These are phyloP conservation scores for Axinella damicornis DNA, from an alignment of 37 sponge, comb jelly and placozoan genomes.

Conservation along the genomic window DNA sequence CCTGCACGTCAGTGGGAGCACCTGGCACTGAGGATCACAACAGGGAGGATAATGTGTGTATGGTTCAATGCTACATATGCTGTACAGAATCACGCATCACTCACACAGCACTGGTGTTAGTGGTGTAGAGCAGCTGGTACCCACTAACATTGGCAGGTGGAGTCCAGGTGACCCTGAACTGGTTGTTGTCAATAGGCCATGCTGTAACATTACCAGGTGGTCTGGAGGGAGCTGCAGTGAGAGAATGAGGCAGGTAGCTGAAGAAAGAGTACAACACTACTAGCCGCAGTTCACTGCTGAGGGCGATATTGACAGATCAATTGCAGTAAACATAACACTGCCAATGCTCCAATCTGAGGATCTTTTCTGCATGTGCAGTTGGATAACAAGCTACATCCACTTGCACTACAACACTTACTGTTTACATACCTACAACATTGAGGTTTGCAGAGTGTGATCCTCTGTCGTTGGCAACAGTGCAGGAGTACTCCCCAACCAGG, in stretches of 20 bases:
- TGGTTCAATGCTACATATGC: too few species aligned
- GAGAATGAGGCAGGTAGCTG: background rate
- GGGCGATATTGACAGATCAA: background rate
- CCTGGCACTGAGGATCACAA: constrained; percentile 15
- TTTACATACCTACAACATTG: background rate
- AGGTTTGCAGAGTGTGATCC: background rate
- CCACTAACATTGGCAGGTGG: background rate
- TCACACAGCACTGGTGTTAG: too few species aligned
- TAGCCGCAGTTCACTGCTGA: too few species aligned
- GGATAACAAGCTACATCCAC: too few species aligned
- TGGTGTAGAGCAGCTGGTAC: background rate
- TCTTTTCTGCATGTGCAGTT: too few species aligned
- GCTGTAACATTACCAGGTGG: background rate
- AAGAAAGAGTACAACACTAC: background rate
- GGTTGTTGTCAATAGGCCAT: background rate
- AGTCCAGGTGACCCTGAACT: background rate
- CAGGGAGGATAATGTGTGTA: background rate
- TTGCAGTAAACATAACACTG: background rate
- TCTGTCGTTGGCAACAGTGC: background rate
- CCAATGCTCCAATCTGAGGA: background rate
- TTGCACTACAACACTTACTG: too few species aligned
- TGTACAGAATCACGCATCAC: too few species aligned
- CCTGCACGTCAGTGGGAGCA: constrained; percentile 17
- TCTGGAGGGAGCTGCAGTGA: background rate
- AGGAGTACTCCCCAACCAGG: constrained; percentile 1